Evolutionary conservation across 37 sponge, comb jelly and placozoan species (phyloP).

Genomic region (Diacarnus erythraeanus): DNA sequence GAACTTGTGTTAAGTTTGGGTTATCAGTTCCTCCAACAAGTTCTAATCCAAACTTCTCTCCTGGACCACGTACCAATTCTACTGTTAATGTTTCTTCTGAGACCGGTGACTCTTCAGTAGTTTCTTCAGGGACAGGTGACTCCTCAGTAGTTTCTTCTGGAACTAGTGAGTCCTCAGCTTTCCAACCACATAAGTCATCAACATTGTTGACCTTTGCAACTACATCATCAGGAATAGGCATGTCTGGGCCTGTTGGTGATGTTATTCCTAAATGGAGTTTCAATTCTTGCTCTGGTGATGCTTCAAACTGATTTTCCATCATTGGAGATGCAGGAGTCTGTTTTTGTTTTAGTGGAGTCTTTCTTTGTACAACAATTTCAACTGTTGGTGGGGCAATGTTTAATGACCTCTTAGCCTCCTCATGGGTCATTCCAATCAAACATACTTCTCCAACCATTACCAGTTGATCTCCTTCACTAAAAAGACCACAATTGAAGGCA

Average conservation of each 20-base stretch:
- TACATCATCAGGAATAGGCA: neutral
- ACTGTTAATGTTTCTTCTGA: slow-evolving; percentile 22
- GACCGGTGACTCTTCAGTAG: neutral
- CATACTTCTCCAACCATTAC: slow-evolving; percentile 70
- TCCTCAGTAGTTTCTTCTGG: neutral
- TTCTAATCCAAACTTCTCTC: slow-evolving; percentile 53
- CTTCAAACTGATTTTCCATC: neutral
- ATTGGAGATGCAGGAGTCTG: neutral
- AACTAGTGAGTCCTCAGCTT: no score
- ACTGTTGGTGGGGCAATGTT: slow-evolving; percentile 32
- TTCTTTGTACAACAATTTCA: slow-evolving; percentile 58
- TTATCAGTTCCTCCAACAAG: slow-evolving; percentile 65
- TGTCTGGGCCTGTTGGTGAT: neutral
- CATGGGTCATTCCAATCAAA: slow-evolving; percentile 57
- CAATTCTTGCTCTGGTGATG: neutral
- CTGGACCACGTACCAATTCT: slow-evolving; percentile 1
- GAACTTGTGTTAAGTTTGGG: slow-evolving; percentile 15
- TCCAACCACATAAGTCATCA: neutral
- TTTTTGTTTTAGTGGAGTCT: slow-evolving; percentile 11
- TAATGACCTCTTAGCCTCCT: slow-evolving; percentile 44
- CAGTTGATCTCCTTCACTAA: slow-evolving; percentile 62
- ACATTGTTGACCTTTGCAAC: neutral
- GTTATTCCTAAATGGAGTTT: neutral
- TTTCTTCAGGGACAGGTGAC: no score
- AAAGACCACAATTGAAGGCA: slow-evolving; percentile 32